Conservation (phyloP, 2,797 vertebrate species). For the Oophaga sylvatica region DNA sequence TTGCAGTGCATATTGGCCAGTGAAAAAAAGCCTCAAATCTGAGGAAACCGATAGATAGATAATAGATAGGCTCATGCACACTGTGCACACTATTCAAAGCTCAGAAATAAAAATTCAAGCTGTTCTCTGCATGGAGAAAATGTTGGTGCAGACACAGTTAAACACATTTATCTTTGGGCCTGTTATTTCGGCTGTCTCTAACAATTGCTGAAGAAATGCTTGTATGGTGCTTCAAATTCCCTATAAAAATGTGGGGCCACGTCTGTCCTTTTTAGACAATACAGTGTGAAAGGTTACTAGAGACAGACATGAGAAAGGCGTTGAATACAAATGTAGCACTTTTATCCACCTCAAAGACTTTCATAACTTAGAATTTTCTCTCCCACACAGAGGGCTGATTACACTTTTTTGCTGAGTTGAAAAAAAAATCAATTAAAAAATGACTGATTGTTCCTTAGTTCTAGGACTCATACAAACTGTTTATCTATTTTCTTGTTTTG, state of each 20-base stretch:
- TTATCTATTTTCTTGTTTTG: not conserved
- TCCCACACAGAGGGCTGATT: slow-evolving; percentile 1
- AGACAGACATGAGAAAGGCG: slow-evolving; percentile 21
- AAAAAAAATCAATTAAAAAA: not conserved
- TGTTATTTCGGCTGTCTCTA: slow-evolving; percentile 11
- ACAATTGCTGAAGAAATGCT: slow-evolving; percentile 23
- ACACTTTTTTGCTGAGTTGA: not conserved
- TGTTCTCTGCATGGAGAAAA: not conserved
- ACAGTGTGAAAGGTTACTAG: slow-evolving; percentile 7
- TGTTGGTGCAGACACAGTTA: not conserved
- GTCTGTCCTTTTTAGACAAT: slow-evolving; percentile 21
- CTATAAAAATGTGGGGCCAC: slow-evolving; percentile 25
- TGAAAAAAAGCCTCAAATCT: too few species aligned
- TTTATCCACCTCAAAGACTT: slow-evolving; percentile 13
- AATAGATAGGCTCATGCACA: not conserved
- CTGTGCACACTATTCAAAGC: not conserved
- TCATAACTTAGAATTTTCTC: slow-evolving; percentile 1
- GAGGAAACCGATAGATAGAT: too few species aligned
- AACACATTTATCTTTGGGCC: slow-evolving; percentile 12
- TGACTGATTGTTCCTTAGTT: not conserved
- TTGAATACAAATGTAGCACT: slow-evolving; percentile 25
- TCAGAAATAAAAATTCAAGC: not conserved
- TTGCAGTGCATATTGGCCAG: too few species aligned
- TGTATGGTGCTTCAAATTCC: not conserved
- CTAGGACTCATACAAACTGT: not conserved